These are phyloP conservation scores for Ceyx erithaca DNA, from an alignment of 2,797 vertebrate genomes.

Conservation along the genomic window DNA sequence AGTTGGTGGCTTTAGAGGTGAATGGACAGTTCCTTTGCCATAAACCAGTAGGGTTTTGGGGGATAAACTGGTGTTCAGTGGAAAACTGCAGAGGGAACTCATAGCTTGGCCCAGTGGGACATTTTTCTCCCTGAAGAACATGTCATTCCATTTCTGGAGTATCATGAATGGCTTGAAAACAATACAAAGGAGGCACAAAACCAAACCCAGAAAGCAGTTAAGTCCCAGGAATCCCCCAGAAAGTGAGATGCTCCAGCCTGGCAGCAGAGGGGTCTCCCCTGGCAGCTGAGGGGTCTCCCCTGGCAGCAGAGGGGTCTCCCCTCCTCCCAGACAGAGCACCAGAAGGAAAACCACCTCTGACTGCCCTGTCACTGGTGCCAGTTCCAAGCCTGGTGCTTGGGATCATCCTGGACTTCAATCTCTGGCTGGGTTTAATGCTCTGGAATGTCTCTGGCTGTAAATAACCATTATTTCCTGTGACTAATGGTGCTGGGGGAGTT, in stretches of 20 bases:
- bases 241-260: background rate
- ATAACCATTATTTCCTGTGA: background rate
- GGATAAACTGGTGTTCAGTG: background rate
- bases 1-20: background rate
- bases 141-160: background rate
- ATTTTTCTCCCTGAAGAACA: background rate
- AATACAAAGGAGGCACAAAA: background rate
- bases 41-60: background rate
- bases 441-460: background rate
- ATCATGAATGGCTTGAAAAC: background rate
- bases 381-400: background rate
- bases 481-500: background rate
- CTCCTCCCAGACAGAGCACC: background rate
- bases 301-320: background rate
- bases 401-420: background rate
- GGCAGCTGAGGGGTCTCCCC: background rate
- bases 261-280: background rate
- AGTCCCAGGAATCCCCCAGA: background rate
- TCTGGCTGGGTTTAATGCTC: background rate
- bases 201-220: background rate
- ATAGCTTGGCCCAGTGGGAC: fast-evolving
- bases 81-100: background rate
- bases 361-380: background rate
- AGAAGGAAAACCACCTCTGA: background rate
- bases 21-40: background rate